Evolutionary conservation across 2,113 vertebrate species (phyloP).

Genomic region (Poecile atricapillus): DNA sequence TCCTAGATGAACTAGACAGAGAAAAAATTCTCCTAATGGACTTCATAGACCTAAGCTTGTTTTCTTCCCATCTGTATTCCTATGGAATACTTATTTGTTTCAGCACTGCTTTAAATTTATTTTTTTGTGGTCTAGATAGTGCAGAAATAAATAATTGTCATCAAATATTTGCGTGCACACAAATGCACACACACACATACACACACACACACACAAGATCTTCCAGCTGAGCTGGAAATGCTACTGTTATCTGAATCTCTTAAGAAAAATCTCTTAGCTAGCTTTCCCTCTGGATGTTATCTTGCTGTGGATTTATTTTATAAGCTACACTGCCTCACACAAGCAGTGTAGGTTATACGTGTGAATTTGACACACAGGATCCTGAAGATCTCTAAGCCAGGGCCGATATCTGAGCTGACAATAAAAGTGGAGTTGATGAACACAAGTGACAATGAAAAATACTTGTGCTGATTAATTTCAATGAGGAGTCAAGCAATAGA

Average conservation of each 20-base stretch:
- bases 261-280: not conserved
- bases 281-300: not conserved
- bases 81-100: not conserved
- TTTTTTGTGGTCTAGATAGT: not conserved
- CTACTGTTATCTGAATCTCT: not conserved
- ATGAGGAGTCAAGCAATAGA: not conserved
- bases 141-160: not conserved
- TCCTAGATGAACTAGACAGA: not conserved
- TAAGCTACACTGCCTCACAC: not conserved
- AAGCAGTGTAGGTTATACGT: not conserved
- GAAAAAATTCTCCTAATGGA: not conserved
- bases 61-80: not conserved
- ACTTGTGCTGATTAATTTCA: not conserved
- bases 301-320: not conserved
- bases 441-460: not conserved
- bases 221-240: not conserved
- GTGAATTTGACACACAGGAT: rapidly evolving
- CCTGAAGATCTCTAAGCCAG: not conserved
- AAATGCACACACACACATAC: not conserved
- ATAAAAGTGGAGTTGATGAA: not conserved
- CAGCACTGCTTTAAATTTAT: not conserved
- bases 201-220: rapidly evolving
- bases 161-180: rapidly evolving
- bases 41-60: not conserved
- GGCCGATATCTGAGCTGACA: not conserved